Base-by-base conservation (phyloP, 2,888 invertebrate genomes). In the Aphidius colemani region DNA sequence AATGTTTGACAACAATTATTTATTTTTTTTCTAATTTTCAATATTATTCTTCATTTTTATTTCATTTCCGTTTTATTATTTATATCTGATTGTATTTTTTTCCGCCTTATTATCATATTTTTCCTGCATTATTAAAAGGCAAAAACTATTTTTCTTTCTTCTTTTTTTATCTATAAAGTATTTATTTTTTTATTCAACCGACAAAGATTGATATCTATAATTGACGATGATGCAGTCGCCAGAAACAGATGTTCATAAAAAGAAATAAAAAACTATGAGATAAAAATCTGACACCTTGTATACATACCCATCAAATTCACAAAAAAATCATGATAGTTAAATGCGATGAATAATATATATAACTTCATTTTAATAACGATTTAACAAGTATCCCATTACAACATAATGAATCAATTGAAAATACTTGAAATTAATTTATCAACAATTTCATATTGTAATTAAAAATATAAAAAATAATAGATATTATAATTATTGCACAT, bases 241-340 rank as follows among this genome's bases (percentile, higher is more conserved):
- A 50, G 10, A 43, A 69, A 67, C 78, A 78, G 77, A 78, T 78
- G 78, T 72, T 71, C 74, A 73, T 68, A 61, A 55, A 51, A 63
- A 63, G 65, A 30, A 30, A 18, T 18, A 2, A 30, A 30, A 61
- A 69, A 69, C 13, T 1, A 18, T 65, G 65, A 69, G 74, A 73
- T 74, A 69, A 61, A 63, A 59, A 75, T 75, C 74, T 67, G 61
- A 61, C 66, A 69, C 64, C 55, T 41, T 66, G 66, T 53, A 13
- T 39, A n/a, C n/a, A 41, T 48, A 44, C 46, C 48, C 13, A 10
- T 61, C 30, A 30, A 30, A 30, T 5, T 30, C 5, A 30, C 5
- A 30, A 30, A 30, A 18, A 18, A 18, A 18, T 63, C 41, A 18
- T 30, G 64, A 67, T 69, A 51, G 48, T 58, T 59, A 18, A 39